Conservation (phyloP, 2,797 vertebrate genomes). For the Cyclura pinguis region DNA sequence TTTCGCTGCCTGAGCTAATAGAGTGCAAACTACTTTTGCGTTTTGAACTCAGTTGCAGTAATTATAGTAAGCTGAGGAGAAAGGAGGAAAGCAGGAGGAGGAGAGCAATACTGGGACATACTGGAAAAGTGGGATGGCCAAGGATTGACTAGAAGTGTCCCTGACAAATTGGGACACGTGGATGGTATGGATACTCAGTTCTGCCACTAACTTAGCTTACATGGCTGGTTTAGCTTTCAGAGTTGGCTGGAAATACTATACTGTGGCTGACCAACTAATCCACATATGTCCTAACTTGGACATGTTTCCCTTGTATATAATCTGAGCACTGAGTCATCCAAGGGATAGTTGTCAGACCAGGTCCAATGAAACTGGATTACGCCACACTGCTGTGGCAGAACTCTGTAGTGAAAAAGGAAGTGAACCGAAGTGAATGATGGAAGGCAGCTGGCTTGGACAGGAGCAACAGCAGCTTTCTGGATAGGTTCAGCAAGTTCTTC, state of each 20-base stretch:
- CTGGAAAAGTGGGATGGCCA: too few relatives aligned
- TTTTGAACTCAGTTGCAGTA: too few relatives aligned
- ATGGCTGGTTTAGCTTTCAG: too few relatives aligned
- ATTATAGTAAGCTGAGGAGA: too few relatives aligned
- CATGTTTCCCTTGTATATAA: neutral
- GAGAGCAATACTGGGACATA: too few relatives aligned
- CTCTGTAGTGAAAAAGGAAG: neutral
- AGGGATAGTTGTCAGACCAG: neutral
- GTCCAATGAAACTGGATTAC: slow-evolving; percentile 26
- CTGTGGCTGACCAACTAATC: neutral
- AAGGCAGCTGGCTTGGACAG: neutral
- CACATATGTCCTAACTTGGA: slow-evolving; percentile 4
- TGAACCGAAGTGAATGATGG: neutral
- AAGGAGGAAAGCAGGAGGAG: too few relatives aligned
- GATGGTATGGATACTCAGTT: neutral
- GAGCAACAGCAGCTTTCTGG: neutral
- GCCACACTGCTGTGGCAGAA: neutral
- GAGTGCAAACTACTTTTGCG: too few relatives aligned
- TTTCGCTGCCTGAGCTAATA: too few relatives aligned
- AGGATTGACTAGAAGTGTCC: too few relatives aligned
- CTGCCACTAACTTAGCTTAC: neutral
- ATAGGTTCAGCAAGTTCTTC: neutral
- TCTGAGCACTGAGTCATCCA: slow-evolving; percentile 4
- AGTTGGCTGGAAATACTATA: neutral
- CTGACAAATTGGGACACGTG: too few relatives aligned